Base-by-base conservation (phyloP, 2,113 vertebrate species). In the Engraulis encrasicolus region DNA sequence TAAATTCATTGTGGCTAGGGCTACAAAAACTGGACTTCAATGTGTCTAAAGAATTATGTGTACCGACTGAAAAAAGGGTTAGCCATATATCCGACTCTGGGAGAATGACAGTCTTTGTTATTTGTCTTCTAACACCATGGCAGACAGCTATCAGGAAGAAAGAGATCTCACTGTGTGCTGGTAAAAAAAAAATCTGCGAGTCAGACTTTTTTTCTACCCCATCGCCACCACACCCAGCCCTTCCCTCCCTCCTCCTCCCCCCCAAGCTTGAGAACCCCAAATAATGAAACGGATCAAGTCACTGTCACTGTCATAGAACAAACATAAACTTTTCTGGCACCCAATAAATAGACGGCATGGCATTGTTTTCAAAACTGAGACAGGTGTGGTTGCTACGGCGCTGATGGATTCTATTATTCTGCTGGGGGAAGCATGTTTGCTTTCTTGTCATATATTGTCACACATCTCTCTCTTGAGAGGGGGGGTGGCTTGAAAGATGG, bases 281-380 rank as follows among this genome's bases (percentile, higher is more conserved):
- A 94, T 94, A 95, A 94, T 93, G 92, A 95, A 95, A 89, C 88
- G 93, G 94, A 95, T 95, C 94, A 95, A 95, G 94, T 95, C 94
- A 91, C 94, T 95, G 94, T 95, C 94, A 95, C 92, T 94, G 94
- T 95, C 93, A 95, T 89, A 89, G 92, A 94, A 93, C 94, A 94
- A 95, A 95, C 95, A 95, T 95, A 95, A 94, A 94, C 94, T 95
- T 94, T 94, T 94, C 92, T 95, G 94, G 94, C 94, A 95, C 92
- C 94, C 94, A 94, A 95, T 95, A 95, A 95, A 95, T 95, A 95
- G 94, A 93, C 94, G 93, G 91, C 90, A 91, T 94, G 92, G 93
- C 94, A 95, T 95, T 95, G 94, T 95, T 95, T 93, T 95, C 92
- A 92, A 92, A 89, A 93, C 92, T 90, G 93, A 95, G 95, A 95